Evolutionary conservation across 2,888 invertebrate genomes (phyloP).

Genomic region (Elaeidobius kamerunicus): DNA sequence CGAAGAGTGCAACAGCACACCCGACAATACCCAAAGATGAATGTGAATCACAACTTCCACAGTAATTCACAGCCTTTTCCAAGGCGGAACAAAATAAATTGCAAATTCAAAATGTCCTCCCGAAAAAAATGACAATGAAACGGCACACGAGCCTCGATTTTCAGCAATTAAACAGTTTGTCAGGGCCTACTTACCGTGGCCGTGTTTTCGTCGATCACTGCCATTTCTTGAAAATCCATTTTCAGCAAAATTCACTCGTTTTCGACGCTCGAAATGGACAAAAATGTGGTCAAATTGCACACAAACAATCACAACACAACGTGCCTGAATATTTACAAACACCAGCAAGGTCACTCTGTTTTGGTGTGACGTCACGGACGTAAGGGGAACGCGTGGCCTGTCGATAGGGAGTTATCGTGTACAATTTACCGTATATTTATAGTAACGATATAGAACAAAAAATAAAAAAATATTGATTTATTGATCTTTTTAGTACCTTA

Average conservation of each 20-base stretch:
- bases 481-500: too few species aligned
- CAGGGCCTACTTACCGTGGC: constrained; percentile 54
- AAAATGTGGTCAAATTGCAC: constrained; percentile 30
- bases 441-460: too few species aligned
- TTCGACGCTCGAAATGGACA: constrained; percentile 31
- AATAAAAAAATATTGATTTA: too few species aligned
- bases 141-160: constrained; percentile 2
- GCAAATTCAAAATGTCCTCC: constrained; percentile 21
- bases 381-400: not conserved
- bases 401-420: constrained; percentile 2
- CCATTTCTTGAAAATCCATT: constrained; percentile 62
- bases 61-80: not conserved
- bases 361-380: constrained; percentile 45
- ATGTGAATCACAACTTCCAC: not conserved
- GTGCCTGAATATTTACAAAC: constrained; percentile 73
- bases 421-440: too few species aligned
- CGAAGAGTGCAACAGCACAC: too few species aligned
- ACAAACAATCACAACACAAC: constrained; percentile 55
- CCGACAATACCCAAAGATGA: not conserved
- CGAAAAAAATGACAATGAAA: constrained; percentile 5
- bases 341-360: constrained; percentile 63
- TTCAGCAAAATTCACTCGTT: constrained; percentile 43
- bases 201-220: constrained; percentile 61
- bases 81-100: not conserved
- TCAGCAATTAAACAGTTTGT: constrained; percentile 26